phyloP scores from a whole-genome alignment of 92 coral and sea anemone species.

The Isaurus tuberculatus region DNA sequence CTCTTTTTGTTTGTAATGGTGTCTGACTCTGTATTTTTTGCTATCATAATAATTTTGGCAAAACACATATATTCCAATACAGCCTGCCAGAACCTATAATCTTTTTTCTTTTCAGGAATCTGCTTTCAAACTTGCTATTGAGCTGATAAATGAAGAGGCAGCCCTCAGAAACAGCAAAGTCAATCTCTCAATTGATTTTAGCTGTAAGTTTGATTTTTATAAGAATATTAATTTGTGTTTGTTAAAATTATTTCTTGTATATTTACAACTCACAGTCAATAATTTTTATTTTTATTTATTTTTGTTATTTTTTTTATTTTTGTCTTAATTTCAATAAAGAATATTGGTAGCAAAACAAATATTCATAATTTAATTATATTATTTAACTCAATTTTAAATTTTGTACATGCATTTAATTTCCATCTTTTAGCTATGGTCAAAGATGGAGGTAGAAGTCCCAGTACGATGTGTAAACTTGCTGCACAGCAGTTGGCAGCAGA shows the following conservation, averaged over 20 bases:
- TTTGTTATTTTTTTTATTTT: too few species aligned
- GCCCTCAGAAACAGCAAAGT: constrained; percentile 75
- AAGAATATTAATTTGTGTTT: neutral
- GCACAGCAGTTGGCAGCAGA: constrained; percentile 97
- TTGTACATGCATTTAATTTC: neutral
- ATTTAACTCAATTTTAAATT: neutral
- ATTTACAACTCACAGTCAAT: too few species aligned
- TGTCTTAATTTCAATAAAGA: too few species aligned
- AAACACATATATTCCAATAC: too few species aligned
- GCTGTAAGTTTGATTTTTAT: constrained; percentile 63
- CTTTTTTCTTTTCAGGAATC: constrained; percentile 76
- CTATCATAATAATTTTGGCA: too few species aligned
- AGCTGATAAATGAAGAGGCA: constrained; percentile 80
- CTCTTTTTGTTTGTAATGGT: too few species aligned
- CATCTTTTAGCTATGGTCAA: constrained; percentile 74
- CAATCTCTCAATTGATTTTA: constrained; percentile 81
- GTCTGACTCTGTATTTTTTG: too few species aligned
- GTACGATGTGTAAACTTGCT: constrained; percentile 83
- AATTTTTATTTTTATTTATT: too few species aligned
- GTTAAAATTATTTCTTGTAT: neutral
- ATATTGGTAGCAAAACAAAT: too few species aligned
- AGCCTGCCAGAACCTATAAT: too few species aligned
- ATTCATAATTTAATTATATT: too few species aligned
- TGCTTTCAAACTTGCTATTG: constrained; percentile 91
- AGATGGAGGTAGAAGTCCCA: constrained; percentile 89